phyloP scores from a whole-genome alignment of 2,888 invertebrate species.

The Leptopilina syphax region DNA sequence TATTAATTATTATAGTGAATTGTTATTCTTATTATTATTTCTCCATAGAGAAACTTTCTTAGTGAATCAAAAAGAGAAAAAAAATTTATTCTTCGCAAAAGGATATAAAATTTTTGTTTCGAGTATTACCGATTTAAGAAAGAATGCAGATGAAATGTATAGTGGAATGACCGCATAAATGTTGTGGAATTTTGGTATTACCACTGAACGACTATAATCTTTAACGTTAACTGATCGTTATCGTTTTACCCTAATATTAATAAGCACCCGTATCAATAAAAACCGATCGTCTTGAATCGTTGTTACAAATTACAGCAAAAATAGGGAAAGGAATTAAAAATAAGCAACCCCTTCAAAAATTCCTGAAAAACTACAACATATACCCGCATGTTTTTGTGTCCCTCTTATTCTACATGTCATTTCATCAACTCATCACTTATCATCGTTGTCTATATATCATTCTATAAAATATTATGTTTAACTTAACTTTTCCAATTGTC shows the following conservation, averaged over 20 bases:
- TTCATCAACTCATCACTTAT: conserved; percentile 30
- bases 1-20: too few species aligned
- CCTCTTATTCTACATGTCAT: neutral
- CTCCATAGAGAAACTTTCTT: too few species aligned
- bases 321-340: conserved; percentile 30
- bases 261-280: conserved; percentile 41
- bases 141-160: conserved; percentile 16
- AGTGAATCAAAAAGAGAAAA: too few species aligned
- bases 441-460: neutral
- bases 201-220: neutral
- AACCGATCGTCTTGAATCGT: conserved; percentile 16
- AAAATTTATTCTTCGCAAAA: too few species aligned
- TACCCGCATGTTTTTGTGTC: conserved; percentile 14
- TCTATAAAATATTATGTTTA: neutral
- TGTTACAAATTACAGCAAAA: conserved; percentile 30
- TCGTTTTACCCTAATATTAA: conserved; percentile 30
- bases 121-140: neutral
- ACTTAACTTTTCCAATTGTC: neutral
- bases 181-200: conserved; percentile 18
- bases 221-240: conserved; percentile 15
- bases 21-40: too few species aligned
- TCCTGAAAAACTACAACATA: conserved; percentile 8
- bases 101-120: neutral
- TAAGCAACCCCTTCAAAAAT: conserved; percentile 33
- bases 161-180: conserved; percentile 19